Evolutionary conservation across 2,888 invertebrate species (phyloP), one percentile per base, ranked within the genome.

Genomic region (Leptopilina syphax): DNA sequence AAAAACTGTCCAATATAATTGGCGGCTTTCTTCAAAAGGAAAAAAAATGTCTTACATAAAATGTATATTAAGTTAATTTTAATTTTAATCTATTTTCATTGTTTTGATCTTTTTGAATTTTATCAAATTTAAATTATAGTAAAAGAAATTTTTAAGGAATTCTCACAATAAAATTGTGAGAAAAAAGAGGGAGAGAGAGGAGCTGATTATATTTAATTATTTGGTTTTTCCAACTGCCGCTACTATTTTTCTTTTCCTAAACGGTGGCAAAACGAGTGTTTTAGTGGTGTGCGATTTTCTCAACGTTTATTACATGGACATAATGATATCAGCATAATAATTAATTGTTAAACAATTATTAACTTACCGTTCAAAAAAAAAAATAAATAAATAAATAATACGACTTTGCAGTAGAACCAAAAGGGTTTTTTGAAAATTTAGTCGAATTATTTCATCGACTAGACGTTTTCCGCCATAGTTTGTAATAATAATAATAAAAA

Each of bases 401-500:
- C 12, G 63, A 18, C 63, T 57, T 57, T 13, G n/a, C 73, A 57
- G 54, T 73, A 73, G 73, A 57, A 57, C 27, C 54, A 73, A 34
- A n/a, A 34, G 73, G 57, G 9, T 57, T 73, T 27, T 50, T 50
- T 50, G 50, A 24, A 57, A 34, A 73, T 57, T 13, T 79, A 78
- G 78, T 73, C 77, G 65, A 67, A 82, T 82, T 76, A 81, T 86
- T 84, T 81, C 83, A 79, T 82, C 80, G 84, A 78, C 83, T 85
- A 84, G 85, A 85, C 84, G 78, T 84, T 86, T 83, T 77, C 83
- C 82, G 85, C 84, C 80, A 85, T 86, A 86, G 86, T 86, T 87
- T 86, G 79, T 87, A 87, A 87, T 86, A 87, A 81, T 84, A 84
- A 85, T 80, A 86, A 87, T 18, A 18, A 81, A 83, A 87, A 85